Percentiles rank a stretch among this genome's conserved stretches.
Conservation (phyloP, 1,140 invertebrate genomes). For the Cephus cinctus region DNA sequence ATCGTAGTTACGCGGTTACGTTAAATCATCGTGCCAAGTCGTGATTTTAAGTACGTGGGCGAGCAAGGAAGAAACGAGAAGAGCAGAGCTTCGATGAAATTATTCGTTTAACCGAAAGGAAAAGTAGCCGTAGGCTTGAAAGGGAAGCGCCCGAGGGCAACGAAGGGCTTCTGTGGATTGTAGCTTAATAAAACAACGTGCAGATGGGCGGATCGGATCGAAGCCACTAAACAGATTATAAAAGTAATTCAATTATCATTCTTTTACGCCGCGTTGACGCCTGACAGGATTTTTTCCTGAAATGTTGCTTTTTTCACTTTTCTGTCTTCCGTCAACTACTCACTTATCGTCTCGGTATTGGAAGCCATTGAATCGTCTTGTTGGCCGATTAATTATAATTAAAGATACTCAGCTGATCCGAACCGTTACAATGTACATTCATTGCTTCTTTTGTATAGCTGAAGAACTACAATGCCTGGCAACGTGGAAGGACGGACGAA, state of each 20-base stretch:
- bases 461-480: constrained; percentile 67
- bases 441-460: constrained; percentile 48
- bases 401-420: too few species aligned
- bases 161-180: constrained; percentile 43
- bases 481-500: constrained; percentile 67
- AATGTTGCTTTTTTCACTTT: constrained; percentile 11
- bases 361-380: too few species aligned
- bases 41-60: not conserved
- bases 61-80: not conserved
- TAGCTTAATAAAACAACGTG: constrained; percentile 39
- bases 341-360: too few species aligned
- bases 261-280: constrained; percentile 25
- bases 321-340: too few species aligned
- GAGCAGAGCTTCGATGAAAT: not conserved
- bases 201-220: constrained; percentile 25
- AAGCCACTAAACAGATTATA: constrained; percentile 44
- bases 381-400: too few species aligned
- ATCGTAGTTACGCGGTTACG: too few species aligned
- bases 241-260: constrained; percentile 45
- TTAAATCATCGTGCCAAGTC: not conserved
- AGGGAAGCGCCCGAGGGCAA: constrained; percentile 15
- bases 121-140: constrained; percentile 6
- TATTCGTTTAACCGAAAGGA: not conserved
- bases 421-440: not conserved
- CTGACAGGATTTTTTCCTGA: constrained; percentile 20